Evolutionary conservation across 2,113 vertebrate species (phyloP).

Genomic region (Cyanoramphus novaezelandiae): DNA sequence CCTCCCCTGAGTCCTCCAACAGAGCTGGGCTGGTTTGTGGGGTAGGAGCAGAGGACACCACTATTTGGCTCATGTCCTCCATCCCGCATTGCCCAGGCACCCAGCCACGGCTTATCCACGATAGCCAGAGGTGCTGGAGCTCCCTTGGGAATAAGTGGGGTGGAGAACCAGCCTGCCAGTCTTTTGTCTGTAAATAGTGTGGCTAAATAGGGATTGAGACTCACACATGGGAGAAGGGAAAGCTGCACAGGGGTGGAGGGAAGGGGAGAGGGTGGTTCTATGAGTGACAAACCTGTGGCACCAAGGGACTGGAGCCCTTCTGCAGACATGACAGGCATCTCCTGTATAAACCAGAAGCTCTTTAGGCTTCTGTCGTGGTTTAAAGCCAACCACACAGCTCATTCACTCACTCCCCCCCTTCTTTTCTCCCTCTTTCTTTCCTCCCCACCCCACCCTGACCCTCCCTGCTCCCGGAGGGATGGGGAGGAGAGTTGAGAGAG

Average conservation of each 20-base stretch:
- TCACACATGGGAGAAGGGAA: background rate
- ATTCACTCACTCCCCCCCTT: too few relatives aligned
- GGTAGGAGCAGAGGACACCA: fast-evolving
- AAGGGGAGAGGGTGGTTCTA: background rate
- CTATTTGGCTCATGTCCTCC: background rate
- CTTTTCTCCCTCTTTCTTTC: too few relatives aligned
- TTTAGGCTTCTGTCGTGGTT: background rate
- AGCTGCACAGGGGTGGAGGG: background rate
- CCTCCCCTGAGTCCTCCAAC: background rate
- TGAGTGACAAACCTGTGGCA: background rate
- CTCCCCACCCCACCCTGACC: too few relatives aligned
- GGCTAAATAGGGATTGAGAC: background rate
- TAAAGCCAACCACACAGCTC: too few relatives aligned
- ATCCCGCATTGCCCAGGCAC: background rate
- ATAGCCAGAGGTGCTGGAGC: background rate
- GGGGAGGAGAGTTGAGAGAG: too few relatives aligned
- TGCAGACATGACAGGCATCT: background rate
- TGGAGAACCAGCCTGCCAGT: fast-evolving
- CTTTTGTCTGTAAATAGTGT: background rate
- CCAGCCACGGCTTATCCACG: fast-evolving
- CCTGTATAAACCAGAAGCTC: background rate
- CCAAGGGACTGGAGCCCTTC: background rate
- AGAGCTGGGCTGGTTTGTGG: background rate
- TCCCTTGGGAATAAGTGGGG: background rate
- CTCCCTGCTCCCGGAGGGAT: too few relatives aligned